phyloP scores from a whole-genome alignment of 2,113 vertebrate genomes.

The Sigmodon hispidus region DNA sequence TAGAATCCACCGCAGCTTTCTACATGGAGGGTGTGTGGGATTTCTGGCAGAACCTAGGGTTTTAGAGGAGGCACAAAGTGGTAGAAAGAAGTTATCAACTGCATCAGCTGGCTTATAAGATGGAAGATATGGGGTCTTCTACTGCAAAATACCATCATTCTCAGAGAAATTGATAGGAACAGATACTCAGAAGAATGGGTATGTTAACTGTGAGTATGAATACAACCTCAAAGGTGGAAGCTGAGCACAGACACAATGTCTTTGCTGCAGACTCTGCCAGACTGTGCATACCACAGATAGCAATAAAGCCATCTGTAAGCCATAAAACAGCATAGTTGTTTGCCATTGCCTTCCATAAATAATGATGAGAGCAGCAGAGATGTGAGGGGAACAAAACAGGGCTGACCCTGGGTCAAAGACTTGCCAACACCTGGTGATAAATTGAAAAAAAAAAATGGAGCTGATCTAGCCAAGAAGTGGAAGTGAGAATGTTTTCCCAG shows the following conservation, averaged over 20 bases:
- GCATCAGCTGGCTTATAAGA: neutral
- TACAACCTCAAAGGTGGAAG: neutral
- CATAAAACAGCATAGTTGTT: constrained; percentile 51
- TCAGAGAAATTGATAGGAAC: neutral
- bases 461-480: neutral
- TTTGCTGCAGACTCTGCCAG: constrained; percentile 51
- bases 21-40: neutral
- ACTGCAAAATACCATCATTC: neutral
- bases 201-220: neutral
- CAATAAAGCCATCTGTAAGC: constrained; percentile 53
- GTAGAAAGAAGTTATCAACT: neutral
- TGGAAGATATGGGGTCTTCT: neutral
- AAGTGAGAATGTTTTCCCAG: neutral
- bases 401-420: neutral
- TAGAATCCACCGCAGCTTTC: neutral
- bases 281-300: constrained; percentile 51
- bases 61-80: neutral
- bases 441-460: neutral
- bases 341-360: constrained; percentile 65
- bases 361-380: constrained; percentile 18
- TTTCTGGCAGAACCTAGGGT: neutral
- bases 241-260: neutral
- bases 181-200: neutral
- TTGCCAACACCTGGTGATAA: constrained; percentile 28
- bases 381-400: constrained; percentile 47